Conservation (phyloP, 2,797 vertebrate genomes). For the Sparus aurata region DNA sequence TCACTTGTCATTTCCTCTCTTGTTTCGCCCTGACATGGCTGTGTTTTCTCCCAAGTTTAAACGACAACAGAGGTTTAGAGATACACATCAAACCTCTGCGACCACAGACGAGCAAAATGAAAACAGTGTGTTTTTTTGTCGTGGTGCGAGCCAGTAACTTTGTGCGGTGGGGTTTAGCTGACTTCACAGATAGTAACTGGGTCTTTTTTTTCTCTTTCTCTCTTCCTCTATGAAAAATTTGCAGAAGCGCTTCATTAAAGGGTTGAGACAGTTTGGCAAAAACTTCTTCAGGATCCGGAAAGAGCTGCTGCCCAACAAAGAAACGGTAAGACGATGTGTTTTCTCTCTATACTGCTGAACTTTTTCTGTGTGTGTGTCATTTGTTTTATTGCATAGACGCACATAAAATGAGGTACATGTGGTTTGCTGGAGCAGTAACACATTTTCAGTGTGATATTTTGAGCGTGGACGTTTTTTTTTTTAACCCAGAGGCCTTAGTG, state of each 20-base stretch:
- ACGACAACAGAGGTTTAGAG: slow-evolving; percentile 65
- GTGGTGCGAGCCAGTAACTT: slow-evolving; percentile 61
- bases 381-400: slow-evolving; percentile 29
- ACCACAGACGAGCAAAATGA: slow-evolving; percentile 68
- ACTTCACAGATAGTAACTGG: slow-evolving; percentile 65
- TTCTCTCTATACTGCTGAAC: slow-evolving; percentile 21
- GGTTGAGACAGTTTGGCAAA: slow-evolving; percentile 98
- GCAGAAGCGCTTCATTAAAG: slow-evolving; percentile 99
- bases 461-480: slow-evolving; percentile 20
- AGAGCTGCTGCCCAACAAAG: slow-evolving; percentile 99
- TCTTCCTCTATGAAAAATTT: slow-evolving; percentile 62
- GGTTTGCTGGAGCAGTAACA: slow-evolving; percentile 36
- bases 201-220: slow-evolving; percentile 48
- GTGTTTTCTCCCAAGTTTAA: slow-evolving; percentile 71
- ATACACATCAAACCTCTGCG: slow-evolving; percentile 66
- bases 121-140: slow-evolving; percentile 51
- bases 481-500: slow-evolving; percentile 58
- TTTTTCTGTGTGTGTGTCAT: slow-evolving; percentile 17
- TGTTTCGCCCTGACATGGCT: slow-evolving; percentile 65
- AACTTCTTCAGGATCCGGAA: slow-evolving; percentile 99
- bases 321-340: slow-evolving; percentile 90
- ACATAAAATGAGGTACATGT: slow-evolving; percentile 26
- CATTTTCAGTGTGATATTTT: slow-evolving; percentile 38
- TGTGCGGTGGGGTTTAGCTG: slow-evolving; percentile 55
- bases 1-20: slow-evolving; percentile 81